Evolutionary conservation across 2,888 invertebrate species (phyloP).

Genomic region (Agrochola lota): DNA sequence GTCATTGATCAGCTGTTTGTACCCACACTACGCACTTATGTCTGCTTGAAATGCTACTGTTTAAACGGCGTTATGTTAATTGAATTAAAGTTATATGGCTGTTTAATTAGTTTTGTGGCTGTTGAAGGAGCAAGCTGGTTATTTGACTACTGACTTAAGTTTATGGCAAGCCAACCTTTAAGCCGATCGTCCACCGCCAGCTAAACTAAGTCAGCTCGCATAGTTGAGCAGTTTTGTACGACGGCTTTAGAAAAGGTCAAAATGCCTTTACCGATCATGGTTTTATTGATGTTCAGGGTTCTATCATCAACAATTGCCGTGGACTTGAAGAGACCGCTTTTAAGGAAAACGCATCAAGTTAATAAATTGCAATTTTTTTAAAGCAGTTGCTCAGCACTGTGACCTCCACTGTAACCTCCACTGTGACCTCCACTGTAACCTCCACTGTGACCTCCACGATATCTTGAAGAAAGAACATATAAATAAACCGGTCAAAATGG

Average conservation of each 20-base stretch:
- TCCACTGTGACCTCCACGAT: neutral
- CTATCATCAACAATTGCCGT: no score
- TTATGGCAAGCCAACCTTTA: neutral
- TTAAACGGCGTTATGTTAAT: slow-evolving; percentile 43
- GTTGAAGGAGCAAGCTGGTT: slow-evolving; percentile 6
- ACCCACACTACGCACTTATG: slow-evolving; percentile 43
- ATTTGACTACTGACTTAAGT: slow-evolving; percentile 4
- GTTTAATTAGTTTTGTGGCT: slow-evolving; percentile 34
- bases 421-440: slow-evolving; percentile 2
- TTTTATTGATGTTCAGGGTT: slow-evolving; percentile 3
- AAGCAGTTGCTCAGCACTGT: neutral
- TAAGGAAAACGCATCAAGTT: neutral
- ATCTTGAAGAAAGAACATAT: neutral
- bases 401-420: neutral
- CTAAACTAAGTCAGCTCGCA: no score
- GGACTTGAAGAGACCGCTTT: neutral
- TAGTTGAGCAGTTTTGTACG: no score
- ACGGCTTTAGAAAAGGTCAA: neutral
- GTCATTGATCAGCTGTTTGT: slow-evolving; percentile 59
- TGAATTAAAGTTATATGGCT: slow-evolving; percentile 32
- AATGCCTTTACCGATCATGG: neutral
- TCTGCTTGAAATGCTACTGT: slow-evolving; percentile 38
- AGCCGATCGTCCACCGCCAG: no score
- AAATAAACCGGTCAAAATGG: neutral
- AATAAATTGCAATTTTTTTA: neutral